These are phyloP conservation scores for Heliangelus exortis DNA, from an alignment of 2,797 vertebrate species.

Conservation along the genomic window DNA sequence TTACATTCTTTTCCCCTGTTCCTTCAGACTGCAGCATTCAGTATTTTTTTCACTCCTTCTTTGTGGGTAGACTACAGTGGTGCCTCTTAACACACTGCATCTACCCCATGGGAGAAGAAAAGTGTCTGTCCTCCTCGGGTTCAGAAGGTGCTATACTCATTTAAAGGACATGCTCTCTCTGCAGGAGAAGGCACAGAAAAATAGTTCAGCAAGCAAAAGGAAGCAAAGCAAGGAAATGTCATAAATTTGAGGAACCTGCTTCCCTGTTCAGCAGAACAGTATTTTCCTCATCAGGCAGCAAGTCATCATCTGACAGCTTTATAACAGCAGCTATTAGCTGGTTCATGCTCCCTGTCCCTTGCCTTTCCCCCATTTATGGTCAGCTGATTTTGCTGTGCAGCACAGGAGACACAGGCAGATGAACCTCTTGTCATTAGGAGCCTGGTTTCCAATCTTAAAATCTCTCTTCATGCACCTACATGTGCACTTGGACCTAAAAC, in stretches of 20 bases:
- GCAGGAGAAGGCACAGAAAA: neutral
- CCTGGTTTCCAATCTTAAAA: neutral
- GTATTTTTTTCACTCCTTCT: neutral
- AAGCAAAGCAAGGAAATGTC: neutral
- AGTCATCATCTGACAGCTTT: neutral
- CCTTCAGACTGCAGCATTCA: neutral
- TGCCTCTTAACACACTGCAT: neutral
- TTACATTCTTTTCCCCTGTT: neutral
- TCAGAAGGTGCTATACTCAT: neutral
- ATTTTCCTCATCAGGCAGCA: neutral
- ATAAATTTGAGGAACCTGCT: neutral
- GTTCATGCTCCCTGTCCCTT: neutral
- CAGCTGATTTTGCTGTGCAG: neutral
- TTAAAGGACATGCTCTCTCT: neutral
- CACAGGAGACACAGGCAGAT: neutral
- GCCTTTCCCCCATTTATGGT: neutral
- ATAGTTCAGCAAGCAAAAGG: neutral
- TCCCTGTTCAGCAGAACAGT: neutral
- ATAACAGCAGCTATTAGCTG: slow-evolving; percentile 1
- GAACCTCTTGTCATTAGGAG: slow-evolving; percentile 23
- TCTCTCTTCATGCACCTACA: slow-evolving; percentile 14
- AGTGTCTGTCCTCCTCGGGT: neutral
- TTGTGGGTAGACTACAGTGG: neutral
- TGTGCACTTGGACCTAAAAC: slow-evolving; percentile 52
- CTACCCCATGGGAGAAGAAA: neutral